Base-by-base conservation (phyloP, 1,140 invertebrate genomes). In the Magallana gigas region DNA sequence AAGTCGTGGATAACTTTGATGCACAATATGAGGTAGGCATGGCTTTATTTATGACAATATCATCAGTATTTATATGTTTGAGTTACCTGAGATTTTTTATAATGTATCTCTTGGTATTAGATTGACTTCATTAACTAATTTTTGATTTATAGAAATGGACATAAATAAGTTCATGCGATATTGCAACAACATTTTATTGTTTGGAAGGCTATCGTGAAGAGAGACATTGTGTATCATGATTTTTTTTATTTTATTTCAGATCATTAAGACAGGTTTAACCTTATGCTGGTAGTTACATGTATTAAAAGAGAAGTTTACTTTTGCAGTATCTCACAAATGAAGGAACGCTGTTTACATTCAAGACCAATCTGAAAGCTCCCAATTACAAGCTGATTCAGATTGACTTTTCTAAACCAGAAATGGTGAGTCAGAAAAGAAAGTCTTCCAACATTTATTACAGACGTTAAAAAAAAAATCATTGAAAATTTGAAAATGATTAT, bases 351-450 rank as follows among this genome's bases (percentile, higher is more conserved):
- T 97, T 97, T 90, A 96, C 98, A 92, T 98, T 99, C 93, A 96
- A 97, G 48, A 99, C 99, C 56, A 99, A 99, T 95, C 97, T 98
- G 95, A 96, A 98, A 95, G 97, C 99, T 16, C 97, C 98, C 23
- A 98, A 98, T 94, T 99, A 98, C 94, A 96, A 97, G 88, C 95
- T 99, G 16, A 97, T 99, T 91, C 96, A 96, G 88, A 98, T 99
- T 90, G 97, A 99, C 95, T 96, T 99, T n/a, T 94, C 96, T 87
- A 96, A 98, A 91, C 96, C 96, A 48, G 95, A 93, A 12, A 92
- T 92, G 88, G 95, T 95, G 91, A 92, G 92, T 90, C 57, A 58
- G 60, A 36, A 48, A 48, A 48, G 36, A 48, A 48, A 48, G 36
- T 4, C 36, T 48, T 48, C 36, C 36, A 48, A 48, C 5, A 48